phyloP scores from a whole-genome alignment of 2,113 vertebrate genomes.

The Merops nubicus region DNA sequence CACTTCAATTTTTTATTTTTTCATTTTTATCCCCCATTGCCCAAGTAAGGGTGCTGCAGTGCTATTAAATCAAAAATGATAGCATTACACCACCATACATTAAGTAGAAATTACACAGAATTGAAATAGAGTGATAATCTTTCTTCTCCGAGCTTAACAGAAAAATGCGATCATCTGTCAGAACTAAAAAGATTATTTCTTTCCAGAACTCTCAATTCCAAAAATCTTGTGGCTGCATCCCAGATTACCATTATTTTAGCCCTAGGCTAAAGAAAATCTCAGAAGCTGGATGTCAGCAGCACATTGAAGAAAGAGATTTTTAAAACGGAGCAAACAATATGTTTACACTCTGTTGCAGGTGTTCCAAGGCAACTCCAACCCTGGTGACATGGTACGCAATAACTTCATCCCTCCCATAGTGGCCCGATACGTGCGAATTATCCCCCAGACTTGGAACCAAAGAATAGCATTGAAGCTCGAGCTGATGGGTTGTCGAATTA shows the following conservation, averaged over 20 bases:
- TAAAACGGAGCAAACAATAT: neutral
- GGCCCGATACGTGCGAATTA: constrained; percentile 78
- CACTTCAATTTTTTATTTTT: neutral
- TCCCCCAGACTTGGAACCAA: constrained; percentile 82
- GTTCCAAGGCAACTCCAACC: constrained; percentile 83
- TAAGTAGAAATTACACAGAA: constrained; percentile 1
- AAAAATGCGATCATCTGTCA: neutral
- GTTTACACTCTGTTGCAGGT: constrained; percentile 53
- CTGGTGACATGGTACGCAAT: constrained; percentile 75
- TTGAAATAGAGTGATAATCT: neutral
- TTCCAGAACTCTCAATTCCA: neutral
- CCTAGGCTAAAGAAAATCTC: neutral
- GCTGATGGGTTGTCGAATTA: constrained; percentile 79
- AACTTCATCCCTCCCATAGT: constrained; percentile 83
- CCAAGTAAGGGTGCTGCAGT: neutral
- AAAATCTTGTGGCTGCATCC: neutral
- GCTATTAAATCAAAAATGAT: neutral
- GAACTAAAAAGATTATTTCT: neutral
- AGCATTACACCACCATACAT: neutral
- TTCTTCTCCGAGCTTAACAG: neutral
- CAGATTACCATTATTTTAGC: neutral
- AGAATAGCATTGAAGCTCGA: constrained; percentile 80
- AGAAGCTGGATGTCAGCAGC: neutral
- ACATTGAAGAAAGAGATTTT: neutral
- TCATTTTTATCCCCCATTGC: neutral